These are phyloP conservation scores for Sphinx pinastri DNA, from an alignment of 2,888 invertebrate genomes.

Conservation along the genomic window DNA sequence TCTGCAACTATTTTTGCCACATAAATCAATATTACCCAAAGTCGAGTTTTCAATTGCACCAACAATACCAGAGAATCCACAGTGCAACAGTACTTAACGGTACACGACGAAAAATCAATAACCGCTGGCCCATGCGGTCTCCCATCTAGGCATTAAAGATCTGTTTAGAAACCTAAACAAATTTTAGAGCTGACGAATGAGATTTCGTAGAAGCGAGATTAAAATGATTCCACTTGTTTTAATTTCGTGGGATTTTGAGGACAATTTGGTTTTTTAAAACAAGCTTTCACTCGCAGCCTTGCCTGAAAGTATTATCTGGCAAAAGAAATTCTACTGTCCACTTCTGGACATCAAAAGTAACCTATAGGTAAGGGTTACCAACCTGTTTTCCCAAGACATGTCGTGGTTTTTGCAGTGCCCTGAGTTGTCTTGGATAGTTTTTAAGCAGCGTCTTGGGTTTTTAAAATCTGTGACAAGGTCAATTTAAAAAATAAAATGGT, in stretches of 20 bases:
- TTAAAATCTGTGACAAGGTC: no score
- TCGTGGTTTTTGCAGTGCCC: no score
- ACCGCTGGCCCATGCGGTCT: neutral
- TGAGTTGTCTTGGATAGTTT: no score
- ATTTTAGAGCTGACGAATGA: constrained; percentile 25
- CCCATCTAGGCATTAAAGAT: neutral
- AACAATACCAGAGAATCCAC: neutral
- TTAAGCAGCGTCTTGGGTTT: no score
- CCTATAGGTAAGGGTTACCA: no score
- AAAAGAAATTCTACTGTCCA: neutral
- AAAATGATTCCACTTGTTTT: neutral
- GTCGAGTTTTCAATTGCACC: no score
- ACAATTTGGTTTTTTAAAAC: neutral
- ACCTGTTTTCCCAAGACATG: no score
- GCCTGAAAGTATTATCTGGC: neutral
- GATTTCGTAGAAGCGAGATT: constrained; percentile 15
- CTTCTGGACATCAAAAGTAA: no score
- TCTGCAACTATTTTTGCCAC: no score
- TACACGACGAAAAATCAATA: neutral
- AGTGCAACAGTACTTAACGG: neutral
- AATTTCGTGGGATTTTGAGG: no score
- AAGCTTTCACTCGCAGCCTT: neutral
- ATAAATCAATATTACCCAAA: no score
- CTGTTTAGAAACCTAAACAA: constrained; percentile 30
- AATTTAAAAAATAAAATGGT: no score